Evolutionary conservation across 2,113 vertebrate genomes (phyloP), one percentile per base, ranked within the genome.

Genomic region (Choloepus hoffmanni): DNA sequence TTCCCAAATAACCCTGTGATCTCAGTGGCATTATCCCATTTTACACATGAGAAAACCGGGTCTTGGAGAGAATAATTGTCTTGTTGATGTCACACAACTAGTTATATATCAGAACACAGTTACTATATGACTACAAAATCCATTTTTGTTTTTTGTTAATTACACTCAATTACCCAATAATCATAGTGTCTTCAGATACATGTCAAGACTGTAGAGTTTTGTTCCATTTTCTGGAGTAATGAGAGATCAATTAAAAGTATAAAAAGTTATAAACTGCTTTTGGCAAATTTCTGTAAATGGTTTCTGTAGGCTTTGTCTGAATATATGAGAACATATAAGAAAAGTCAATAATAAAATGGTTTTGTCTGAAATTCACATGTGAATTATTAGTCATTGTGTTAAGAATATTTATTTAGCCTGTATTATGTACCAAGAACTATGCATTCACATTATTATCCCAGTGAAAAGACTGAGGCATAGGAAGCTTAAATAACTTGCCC

Each of bases 191-290:
- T 92, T 1, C n/a, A 73, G 26, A n/a, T 43, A 13, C 6, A 14
- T 53, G 19, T 36, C 45, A 70, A 85, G 40, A 0, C 21, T 30
- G 28, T 77, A 8, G 40, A 60, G 16, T 28, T 84, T 90, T 94
- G 11, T 70, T 95, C 86, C 21, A 62, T 74, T 85, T 93, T 93
- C 65, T 82, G 30, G 36, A 73, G 33, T 53, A 87, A 84, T 77
- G 92, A 90, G 3, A 82, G 5, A 1, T 67, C 9, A 60, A 65
- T 89, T 13, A 65, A 85, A 96, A 95, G 13, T 85, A 30, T 11
- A 40, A 4, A 77, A 68, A 90, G 90, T 50, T 3, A 65, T 24
- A 67, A 36, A 53, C 3, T 13, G 45, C 45, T 21, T 82, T 30
- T 65, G 65, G 4, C 12, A 76, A 21, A 62, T 77, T 48, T 94